A percentile compares a stretch with the other conserved stretches of the same genome.
These are phyloP conservation scores for Limnephilus lunatus DNA, from an alignment of 2,888 invertebrate species.

Conservation along the genomic window DNA sequence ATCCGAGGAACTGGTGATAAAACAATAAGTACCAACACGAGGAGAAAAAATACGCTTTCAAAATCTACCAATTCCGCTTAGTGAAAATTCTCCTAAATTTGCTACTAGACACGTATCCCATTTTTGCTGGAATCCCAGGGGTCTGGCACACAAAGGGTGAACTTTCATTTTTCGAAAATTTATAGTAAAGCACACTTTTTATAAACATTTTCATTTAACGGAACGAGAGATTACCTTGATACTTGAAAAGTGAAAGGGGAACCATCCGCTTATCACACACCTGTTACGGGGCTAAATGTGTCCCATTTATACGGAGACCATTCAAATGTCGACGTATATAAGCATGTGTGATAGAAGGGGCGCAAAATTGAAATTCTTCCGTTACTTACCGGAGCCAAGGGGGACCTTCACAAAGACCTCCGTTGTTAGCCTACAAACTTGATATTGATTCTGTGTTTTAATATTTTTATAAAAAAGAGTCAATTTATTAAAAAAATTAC, in stretches of 20 bases:
- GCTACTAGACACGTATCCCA: slow-evolving; percentile 48
- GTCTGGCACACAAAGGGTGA: slow-evolving; percentile 48
- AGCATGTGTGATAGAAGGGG: slow-evolving; percentile 38
- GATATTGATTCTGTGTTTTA: background rate
- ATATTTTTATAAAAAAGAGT: background rate
- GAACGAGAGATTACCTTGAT: slow-evolving; percentile 46
- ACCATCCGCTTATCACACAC: slow-evolving; percentile 49
- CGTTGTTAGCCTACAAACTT: background rate
- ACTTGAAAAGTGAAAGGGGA: slow-evolving; percentile 41
- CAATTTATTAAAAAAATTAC: background rate
- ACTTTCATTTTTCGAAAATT: slow-evolving; percentile 54
- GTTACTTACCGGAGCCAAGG: slow-evolving; percentile 13
- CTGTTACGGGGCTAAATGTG: slow-evolving; percentile 48
- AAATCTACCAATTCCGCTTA: slow-evolving; percentile 31
- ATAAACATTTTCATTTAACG: slow-evolving; percentile 58
- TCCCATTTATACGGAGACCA: slow-evolving; percentile 39
- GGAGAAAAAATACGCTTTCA: slow-evolving; percentile 11
- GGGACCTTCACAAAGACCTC: background rate
- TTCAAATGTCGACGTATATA: slow-evolving; percentile 31
- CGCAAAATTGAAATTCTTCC: slow-evolving; percentile 45
- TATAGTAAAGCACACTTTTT: slow-evolving; percentile 51
- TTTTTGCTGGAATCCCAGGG: slow-evolving; percentile 49
- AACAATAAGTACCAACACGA: slow-evolving; percentile 7
- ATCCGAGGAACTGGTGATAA: slow-evolving; percentile 8
- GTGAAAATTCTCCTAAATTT: slow-evolving; percentile 34